Evolutionary conservation across 64 coral and sea anemone species (phyloP).

Genomic region (Trachythela sp.): DNA sequence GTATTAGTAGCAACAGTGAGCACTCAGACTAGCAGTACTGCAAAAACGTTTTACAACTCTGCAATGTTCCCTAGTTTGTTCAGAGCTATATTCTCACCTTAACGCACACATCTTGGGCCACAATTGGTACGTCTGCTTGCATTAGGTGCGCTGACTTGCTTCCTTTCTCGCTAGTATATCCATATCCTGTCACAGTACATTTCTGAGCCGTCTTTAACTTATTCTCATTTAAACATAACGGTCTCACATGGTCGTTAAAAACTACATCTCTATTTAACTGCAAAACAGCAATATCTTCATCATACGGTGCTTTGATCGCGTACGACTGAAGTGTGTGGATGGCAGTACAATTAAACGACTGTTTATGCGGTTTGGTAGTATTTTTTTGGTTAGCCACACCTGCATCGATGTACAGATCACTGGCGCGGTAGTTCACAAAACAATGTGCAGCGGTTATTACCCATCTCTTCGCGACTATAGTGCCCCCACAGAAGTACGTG

Average conservation of each 20-base stretch:
- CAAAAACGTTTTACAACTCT: too few relatives aligned
- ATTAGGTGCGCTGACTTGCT: neutral
- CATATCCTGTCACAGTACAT: constrained; percentile 62
- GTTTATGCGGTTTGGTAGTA: constrained; percentile 36
- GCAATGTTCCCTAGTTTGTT: too few relatives aligned
- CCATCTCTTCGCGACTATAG: neutral
- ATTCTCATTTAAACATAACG: constrained; percentile 40
- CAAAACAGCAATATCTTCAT: neutral
- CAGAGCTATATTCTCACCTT: neutral
- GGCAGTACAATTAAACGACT: constrained; percentile 17
- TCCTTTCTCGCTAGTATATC: constrained; percentile 21
- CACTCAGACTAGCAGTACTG: too few relatives aligned
- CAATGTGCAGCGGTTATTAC: constrained; percentile 11
- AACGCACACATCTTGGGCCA: constrained; percentile 32
- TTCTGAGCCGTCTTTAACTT: neutral
- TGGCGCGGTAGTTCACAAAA: neutral
- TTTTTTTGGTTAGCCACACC: constrained; percentile 43
- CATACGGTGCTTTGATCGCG: neutral
- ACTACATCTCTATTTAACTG: constrained; percentile 1
- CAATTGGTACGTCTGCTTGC: constrained; percentile 46
- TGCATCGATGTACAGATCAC: constrained; percentile 34
- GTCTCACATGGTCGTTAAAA: constrained; percentile 43
- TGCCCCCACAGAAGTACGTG: neutral
- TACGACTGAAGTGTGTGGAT: neutral
- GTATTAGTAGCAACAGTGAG: too few relatives aligned